Conservation (phyloP, 2,797 vertebrate species). For the Trichosurus vulpecula region DNA sequence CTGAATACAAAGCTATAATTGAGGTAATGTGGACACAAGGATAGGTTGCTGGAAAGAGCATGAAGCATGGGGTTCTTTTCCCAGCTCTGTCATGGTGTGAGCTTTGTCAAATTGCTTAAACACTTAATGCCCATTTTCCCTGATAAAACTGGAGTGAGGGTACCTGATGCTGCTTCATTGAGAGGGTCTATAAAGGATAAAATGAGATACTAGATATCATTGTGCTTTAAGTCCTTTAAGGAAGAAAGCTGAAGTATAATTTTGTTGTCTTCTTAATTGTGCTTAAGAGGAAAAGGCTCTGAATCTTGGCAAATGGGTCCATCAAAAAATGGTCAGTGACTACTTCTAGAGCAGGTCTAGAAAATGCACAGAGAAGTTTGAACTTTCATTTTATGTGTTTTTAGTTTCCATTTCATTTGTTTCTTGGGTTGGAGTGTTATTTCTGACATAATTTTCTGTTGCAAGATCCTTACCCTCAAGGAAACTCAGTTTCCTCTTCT, state of each 20-base stretch:
- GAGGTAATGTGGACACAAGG: neutral
- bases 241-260: neutral
- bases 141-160: neutral
- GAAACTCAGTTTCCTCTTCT: neutral
- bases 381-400: conserved; percentile 53
- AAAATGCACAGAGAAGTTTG: neutral
- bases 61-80: neutral
- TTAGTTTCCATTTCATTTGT: conserved; percentile 5
- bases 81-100: conserved; percentile 9
- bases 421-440: neutral
- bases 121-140: neutral
- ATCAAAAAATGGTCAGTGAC: conserved; percentile 7
- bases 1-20: conserved; percentile 5
- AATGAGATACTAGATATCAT: conserved; percentile 22
- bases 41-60: neutral
- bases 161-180: conserved; percentile 29
- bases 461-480: neutral
- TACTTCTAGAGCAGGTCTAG: conserved; percentile 43
- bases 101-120: conserved; percentile 18
- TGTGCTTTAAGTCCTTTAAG: conserved; percentile 29
- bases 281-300: neutral
- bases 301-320: neutral
- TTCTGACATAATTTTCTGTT: neutral
- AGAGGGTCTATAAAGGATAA: conserved; percentile 3
- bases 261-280: neutral